phyloP scores from a whole-genome alignment of 1,140 invertebrate genomes.

The Centruroides sculpturatus region DNA sequence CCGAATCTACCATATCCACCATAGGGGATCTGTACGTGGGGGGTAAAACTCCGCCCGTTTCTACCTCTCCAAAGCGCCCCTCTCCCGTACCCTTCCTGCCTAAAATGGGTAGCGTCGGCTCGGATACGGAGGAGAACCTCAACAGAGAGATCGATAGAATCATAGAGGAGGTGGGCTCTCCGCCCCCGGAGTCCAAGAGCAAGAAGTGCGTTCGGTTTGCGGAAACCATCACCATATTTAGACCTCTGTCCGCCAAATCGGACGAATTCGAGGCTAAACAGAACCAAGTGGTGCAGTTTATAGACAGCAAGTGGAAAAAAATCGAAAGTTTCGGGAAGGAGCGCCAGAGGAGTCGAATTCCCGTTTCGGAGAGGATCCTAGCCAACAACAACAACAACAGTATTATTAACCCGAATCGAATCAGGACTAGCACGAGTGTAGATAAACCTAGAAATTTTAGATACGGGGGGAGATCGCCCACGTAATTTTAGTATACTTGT shows the following conservation, averaged over 20 bases:
- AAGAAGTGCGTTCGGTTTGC: conserved; percentile 7
- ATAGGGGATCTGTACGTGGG: neutral
- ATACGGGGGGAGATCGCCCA: no score
- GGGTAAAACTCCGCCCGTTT: conserved; percentile 2
- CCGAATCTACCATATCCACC: neutral
- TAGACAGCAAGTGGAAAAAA: no score
- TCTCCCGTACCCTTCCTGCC: neutral
- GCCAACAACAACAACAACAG: no score
- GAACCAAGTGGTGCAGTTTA: no score
- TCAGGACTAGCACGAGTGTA: no score
- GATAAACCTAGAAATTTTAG: no score
- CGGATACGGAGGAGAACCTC: neutral
- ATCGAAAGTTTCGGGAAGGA: no score
- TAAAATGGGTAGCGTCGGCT: neutral
- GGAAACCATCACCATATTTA: conserved; percentile 8
- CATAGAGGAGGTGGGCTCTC: neutral
- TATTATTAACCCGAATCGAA: no score
- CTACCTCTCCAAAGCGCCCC: neutral
- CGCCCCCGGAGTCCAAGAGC: neutral
- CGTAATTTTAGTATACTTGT: no score
- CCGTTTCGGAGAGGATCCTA: no score
- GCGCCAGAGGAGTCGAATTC: no score
- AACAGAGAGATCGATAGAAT: neutral
- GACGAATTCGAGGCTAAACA: no score
- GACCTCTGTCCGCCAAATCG: neutral